phyloP scores from a whole-genome alignment of 2,113 vertebrate species.

The Stegastes partitus region DNA sequence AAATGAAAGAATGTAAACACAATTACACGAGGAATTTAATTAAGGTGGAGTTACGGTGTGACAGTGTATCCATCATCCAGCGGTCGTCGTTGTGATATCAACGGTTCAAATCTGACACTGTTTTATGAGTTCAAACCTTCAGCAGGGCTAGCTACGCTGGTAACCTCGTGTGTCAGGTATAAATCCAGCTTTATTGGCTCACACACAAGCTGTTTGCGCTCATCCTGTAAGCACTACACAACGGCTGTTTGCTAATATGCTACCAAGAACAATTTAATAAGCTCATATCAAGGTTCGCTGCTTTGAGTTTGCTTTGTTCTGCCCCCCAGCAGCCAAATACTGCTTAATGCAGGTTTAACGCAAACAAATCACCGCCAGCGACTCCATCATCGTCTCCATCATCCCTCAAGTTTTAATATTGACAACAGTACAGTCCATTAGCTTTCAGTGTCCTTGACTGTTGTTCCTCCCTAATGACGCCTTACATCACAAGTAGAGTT shows the following conservation, averaged over 20 bases:
- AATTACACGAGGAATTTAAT: neutral
- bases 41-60: neutral
- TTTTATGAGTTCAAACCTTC: slow-evolving; percentile 4
- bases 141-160: neutral
- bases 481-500: slow-evolving; percentile 26
- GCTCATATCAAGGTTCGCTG: slow-evolving; percentile 36
- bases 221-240: slow-evolving; percentile 27
- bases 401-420: slow-evolving; percentile 43
- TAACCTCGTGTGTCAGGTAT: neutral
- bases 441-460: slow-evolving; percentile 50
- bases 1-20: slow-evolving; percentile 4
- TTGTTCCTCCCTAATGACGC: slow-evolving; percentile 41
- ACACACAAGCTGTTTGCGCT: neutral
- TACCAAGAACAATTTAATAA: slow-evolving; percentile 29
- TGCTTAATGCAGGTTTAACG: slow-evolving; percentile 36
- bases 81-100: neutral
- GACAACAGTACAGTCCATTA: slow-evolving; percentile 61
- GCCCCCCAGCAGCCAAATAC: slow-evolving; percentile 32
- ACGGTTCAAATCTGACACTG: slow-evolving; percentile 6
- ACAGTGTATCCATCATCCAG: neutral
- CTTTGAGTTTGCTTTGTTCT: slow-evolving; percentile 17
- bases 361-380: slow-evolving; percentile 46
- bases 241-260: slow-evolving; percentile 28
- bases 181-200: neutral
- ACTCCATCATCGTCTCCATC: slow-evolving; percentile 39